phyloP scores from a whole-genome alignment of 2,888 invertebrate genomes.

The Chaitophorus viminalis region DNA sequence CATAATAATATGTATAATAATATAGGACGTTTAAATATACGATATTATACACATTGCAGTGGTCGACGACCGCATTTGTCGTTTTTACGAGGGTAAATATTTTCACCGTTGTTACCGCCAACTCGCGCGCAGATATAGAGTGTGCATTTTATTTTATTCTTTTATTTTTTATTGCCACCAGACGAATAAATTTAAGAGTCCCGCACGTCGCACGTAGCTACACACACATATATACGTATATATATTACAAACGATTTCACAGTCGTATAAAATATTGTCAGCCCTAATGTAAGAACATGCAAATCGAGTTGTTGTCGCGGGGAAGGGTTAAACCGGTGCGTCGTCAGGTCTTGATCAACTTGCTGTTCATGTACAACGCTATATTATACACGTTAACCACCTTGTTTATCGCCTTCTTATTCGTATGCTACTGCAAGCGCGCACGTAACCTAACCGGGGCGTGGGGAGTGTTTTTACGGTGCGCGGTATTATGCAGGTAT shows the following conservation, averaged over 20 bases:
- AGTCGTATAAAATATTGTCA: slow-evolving; percentile 1
- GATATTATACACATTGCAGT: not conserved
- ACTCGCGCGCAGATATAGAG: not conserved
- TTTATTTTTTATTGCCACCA: slow-evolving; percentile 20
- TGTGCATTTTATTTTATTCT: not conserved
- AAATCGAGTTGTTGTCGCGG: not conserved
- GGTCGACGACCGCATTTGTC: not conserved
- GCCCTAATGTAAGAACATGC: slow-evolving; percentile 16
- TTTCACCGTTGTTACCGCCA: not conserved
- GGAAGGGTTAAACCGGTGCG: slow-evolving; percentile 28
- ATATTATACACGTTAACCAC: not conserved
- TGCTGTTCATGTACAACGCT: not conserved
- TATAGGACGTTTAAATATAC: not conserved
- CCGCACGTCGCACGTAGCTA: not conserved
- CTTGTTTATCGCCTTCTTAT: slow-evolving; percentile 34
- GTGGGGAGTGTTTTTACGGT: not conserved
- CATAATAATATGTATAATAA: too few relatives aligned
- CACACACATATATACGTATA: not conserved
- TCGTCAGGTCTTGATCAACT: slow-evolving; percentile 13
- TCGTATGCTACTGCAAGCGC: not conserved
- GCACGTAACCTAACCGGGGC: slow-evolving; percentile 8
- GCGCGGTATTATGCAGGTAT: not conserved
- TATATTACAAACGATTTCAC: not conserved
- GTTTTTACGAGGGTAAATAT: not conserved
- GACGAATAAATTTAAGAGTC: slow-evolving; percentile 36